Base-by-base conservation (phyloP, 1,140 invertebrate genomes). In the Paramacrobiotus metropolitanus region DNA sequence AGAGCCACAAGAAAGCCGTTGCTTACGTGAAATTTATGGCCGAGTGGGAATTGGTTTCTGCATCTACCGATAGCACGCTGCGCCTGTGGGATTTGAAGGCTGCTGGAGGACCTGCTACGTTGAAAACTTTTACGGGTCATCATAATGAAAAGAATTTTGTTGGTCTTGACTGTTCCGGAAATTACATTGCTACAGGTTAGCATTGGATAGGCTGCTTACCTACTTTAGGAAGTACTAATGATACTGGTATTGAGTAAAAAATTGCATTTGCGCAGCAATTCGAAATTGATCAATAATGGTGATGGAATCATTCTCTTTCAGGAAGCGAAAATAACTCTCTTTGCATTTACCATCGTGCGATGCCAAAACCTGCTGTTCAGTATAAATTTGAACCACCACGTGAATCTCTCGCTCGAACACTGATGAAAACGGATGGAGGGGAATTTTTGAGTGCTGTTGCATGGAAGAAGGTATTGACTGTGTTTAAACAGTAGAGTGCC, bases 81-180 rank as follows among this genome's bases (percentile, higher is more conserved):
- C 91, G 93, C 74, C 78, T 96, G 70, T 95, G 91, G 91, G 85
- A 84, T 69, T 81, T 93, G 1, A 82, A 84, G 65, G 79, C 79
- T 66, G 65, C 18, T 20, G 67, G 65, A 18, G 48, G 48, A 9
- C 80, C 84, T 3, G 78, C 85, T 63, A 91, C 85, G 74, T 71
- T 89, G 34, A 77, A 87, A 45, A 87, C 88, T 1, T 90, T 93
- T 74, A 81, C 83, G n/a, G 88, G 87, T 1, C 90, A 96, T 74
- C 79, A 84, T 1, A 96, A 96, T 73, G 91, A 95, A 71, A 95
- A 94, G 71, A 94, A 94, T 72, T 96, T 95, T 77, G 89, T 96
- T 9, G 91, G 91, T 0, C 72, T 96, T n/a, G 87, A 89, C 0
- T 92, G 88, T 0, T 87, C 94, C 75, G 89, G 88, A 1, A 84